Conservation (phyloP, 2,797 vertebrate species). For the Amblyraja radiata region DNA sequence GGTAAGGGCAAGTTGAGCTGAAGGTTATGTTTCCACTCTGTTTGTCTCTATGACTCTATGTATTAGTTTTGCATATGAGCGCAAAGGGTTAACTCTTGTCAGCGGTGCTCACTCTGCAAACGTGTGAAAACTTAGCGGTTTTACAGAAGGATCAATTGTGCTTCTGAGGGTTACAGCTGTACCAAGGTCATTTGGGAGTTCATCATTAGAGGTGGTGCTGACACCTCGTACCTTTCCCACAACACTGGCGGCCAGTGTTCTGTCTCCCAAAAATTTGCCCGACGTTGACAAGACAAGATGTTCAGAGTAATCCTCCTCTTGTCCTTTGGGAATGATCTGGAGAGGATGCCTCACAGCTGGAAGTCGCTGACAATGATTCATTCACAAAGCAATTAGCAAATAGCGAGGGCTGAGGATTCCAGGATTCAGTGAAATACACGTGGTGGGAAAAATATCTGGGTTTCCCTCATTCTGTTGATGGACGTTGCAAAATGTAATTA, state of each 20-base stretch:
- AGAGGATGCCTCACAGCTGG: constrained; percentile 47
- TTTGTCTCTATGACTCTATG: too few species aligned
- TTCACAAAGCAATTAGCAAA: constrained; percentile 29
- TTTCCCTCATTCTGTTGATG: neutral
- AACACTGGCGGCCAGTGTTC: neutral
- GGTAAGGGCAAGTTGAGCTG: too few species aligned
- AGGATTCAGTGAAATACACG: neutral
- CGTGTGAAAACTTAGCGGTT: neutral
- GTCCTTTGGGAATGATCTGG: constrained; percentile 44
- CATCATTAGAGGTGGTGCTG: constrained; percentile 16
- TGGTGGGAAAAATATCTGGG: neutral
- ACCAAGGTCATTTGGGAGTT: constrained; percentile 23
- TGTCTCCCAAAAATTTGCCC: neutral
- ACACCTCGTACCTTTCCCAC: constrained; percentile 15
- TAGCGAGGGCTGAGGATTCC: neutral
- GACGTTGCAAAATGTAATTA: neutral
- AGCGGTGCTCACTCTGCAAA: neutral
- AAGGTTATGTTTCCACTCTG: too few species aligned
- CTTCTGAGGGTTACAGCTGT: constrained; percentile 14
- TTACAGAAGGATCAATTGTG: neutral
- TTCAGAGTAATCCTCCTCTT: constrained; percentile 40
- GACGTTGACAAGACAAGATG: constrained; percentile 40
- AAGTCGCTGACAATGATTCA: constrained; percentile 39
- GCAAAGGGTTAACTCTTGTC: neutral
- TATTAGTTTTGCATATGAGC: too few species aligned